Conservation (phyloP, 2,888 invertebrate genomes). For the Lasiommata megera region DNA sequence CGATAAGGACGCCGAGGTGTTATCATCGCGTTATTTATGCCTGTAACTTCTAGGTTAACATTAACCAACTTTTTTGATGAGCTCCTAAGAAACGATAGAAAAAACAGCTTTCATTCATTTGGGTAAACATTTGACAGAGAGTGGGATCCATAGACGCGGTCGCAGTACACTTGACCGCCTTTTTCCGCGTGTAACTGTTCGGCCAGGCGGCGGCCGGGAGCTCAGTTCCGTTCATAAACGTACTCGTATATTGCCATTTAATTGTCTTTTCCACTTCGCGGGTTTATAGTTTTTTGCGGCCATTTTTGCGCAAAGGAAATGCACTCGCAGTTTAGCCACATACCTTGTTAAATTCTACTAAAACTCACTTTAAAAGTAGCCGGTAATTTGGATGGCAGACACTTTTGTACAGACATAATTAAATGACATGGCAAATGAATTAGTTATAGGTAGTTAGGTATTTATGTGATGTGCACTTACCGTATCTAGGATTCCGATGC, state of each 20-base stretch:
- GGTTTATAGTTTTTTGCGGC: neutral
- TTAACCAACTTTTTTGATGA: no score
- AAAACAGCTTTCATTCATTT: neutral
- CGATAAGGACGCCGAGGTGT: no score
- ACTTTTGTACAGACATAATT: no score
- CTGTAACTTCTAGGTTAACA: no score
- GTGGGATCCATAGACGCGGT: neutral
- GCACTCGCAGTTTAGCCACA: neutral
- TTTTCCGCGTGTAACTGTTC: neutral
- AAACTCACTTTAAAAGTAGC: no score
- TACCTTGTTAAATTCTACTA: neutral
- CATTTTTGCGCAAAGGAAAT: neutral
- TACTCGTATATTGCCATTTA: neutral
- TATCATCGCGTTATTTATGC: no score
- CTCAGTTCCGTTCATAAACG: neutral
- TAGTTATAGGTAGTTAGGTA: no score
- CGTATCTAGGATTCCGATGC: no score
- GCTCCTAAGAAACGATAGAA: no score
- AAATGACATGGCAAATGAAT: no score
- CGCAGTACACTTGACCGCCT: neutral
- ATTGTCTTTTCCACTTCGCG: constrained; percentile 3
- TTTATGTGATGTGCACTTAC: no score
- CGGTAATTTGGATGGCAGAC: no score
- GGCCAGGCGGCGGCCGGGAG: neutral
- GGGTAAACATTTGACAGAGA: neutral